Percentiles rank a stretch among this genome's conserved stretches.
Evolutionary conservation across 2,113 vertebrate genomes (phyloP).

Genomic region (Chaenogobius annularis): DNA sequence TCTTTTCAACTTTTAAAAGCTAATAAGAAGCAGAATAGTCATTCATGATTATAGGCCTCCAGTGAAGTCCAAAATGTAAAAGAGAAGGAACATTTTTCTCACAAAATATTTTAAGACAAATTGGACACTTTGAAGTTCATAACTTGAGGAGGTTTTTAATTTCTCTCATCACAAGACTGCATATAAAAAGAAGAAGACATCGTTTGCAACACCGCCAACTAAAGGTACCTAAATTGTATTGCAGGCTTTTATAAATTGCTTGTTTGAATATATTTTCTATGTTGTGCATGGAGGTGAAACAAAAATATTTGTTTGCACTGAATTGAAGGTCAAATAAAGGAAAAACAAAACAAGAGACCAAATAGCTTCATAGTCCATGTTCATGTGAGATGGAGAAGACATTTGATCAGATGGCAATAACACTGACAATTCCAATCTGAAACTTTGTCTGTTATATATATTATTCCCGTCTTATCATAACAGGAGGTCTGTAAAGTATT

Average conservation of each 20-base stretch:
- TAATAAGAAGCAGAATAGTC: constrained; percentile 3
- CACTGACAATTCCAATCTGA: neutral
- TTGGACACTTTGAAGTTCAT: neutral
- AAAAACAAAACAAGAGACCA: neutral
- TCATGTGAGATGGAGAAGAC: neutral
- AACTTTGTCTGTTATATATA: constrained; percentile 29
- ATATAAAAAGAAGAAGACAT: neutral
- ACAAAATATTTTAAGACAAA: neutral
- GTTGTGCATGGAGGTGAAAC: neutral
- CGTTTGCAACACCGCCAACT: neutral
- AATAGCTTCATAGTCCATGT: neutral
- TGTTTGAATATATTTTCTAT: neutral
- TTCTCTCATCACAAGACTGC: neutral
- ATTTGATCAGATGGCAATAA: neutral
- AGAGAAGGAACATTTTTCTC: neutral
- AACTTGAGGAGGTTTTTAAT: neutral
- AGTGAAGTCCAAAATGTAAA: neutral
- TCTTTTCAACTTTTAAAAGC: neutral
- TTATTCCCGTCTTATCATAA: constrained; percentile 31
- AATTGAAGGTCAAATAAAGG: neutral
- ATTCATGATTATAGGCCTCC: neutral
- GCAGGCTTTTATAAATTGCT: neutral
- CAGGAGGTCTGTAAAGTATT: constrained; percentile 28
- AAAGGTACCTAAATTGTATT: neutral
- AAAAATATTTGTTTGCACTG: neutral